Evolutionary conservation across 2,888 invertebrate species (phyloP).

Genomic region (Drosophila emarginata): DNA sequence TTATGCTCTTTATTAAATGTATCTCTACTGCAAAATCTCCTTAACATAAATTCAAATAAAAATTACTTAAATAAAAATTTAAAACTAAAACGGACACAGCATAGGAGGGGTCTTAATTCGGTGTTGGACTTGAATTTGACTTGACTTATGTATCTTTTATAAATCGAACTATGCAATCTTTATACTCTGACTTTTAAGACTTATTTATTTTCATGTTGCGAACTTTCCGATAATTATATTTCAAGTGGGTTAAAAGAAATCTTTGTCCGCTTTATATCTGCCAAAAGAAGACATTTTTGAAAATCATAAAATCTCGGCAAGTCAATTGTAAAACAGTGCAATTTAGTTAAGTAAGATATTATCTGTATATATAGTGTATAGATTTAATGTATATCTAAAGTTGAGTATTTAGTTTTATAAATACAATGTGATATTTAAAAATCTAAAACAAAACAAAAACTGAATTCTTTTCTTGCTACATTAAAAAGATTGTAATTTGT

Average conservation of each 20-base stretch:
- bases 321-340: not conserved
- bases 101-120: not conserved
- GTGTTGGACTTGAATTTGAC: not conserved
- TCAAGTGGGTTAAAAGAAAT: not conserved
- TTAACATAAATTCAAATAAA: constrained; percentile 52
- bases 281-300: not conserved
- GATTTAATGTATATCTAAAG: constrained; percentile 13
- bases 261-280: not conserved
- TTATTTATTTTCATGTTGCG: not conserved
- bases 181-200: not conserved
- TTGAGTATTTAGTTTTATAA: constrained; percentile 36
- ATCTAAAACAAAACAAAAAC: constrained; percentile 6
- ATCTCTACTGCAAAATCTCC: constrained; percentile 18
- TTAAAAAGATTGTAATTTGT: not conserved
- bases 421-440: constrained; percentile 46
- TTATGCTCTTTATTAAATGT: constrained; percentile 61
- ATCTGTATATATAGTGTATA: constrained; percentile 6
- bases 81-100: constrained; percentile 11
- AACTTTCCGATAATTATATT: not conserved
- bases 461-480: not conserved
- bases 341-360: not conserved
- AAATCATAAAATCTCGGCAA: not conserved
- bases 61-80: constrained; percentile 43
- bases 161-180: not conserved
- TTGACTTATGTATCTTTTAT: not conserved